phyloP scores from a whole-genome alignment of 2,888 invertebrate species.

The Piscicola geometra region DNA sequence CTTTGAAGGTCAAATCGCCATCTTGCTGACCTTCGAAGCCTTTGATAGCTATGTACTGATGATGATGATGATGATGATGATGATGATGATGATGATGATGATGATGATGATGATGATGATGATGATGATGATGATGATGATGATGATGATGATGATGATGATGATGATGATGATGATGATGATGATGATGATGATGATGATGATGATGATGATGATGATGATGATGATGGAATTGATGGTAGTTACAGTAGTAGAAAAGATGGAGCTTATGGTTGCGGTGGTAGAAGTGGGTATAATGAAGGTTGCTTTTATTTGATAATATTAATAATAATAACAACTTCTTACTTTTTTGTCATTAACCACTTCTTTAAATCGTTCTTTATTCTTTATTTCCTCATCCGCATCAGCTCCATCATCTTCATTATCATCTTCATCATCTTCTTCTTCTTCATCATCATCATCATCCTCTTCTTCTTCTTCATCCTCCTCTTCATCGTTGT shows the following conservation, averaged over 20 bases:
- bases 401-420: neutral
- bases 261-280: too few relatives aligned
- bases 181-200: too few relatives aligned
- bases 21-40: constrained; percentile 29
- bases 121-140: neutral
- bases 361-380: neutral
- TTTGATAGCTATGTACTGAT: constrained; percentile 22
- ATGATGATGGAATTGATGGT: too few relatives aligned
- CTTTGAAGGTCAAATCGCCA: constrained; percentile 22
- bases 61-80: neutral
- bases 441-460: constrained; percentile 12
- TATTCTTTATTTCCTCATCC: neutral
- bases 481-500: neutral
- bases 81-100: neutral
- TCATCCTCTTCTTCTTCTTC: neutral
- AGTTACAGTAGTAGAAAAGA: too few relatives aligned
- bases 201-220: too few relatives aligned
- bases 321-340: too few relatives aligned
- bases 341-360: neutral
- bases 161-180: too few relatives aligned
- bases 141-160: too few relatives aligned
- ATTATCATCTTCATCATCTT: neutral
- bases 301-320: too few relatives aligned
- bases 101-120: neutral
- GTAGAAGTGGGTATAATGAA: too few relatives aligned